These are phyloP conservation scores for Geococcyx californianus DNA, from an alignment of 2,113 vertebrate genomes.

Conservation along the genomic window DNA sequence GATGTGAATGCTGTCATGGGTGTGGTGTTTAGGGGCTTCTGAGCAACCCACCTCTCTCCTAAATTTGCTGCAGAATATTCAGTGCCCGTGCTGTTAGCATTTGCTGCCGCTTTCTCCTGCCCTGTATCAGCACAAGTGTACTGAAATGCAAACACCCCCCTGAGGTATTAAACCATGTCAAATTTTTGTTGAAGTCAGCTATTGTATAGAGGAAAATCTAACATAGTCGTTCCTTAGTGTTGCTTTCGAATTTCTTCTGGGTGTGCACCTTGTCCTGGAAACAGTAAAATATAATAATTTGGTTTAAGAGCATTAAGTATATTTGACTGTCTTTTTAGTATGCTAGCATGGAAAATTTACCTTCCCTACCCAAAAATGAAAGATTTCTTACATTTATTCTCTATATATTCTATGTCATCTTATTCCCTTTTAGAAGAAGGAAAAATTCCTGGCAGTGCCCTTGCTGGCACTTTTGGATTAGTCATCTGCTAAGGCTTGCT, in stretches of 20 bases:
- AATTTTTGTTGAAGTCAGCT: neutral
- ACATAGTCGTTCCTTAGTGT: neutral
- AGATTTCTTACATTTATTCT: neutral
- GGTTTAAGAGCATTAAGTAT: neutral
- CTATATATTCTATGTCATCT: neutral
- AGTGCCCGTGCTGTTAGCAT: neutral
- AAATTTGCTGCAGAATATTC: neutral
- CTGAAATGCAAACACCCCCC: neutral
- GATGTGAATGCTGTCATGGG: neutral
- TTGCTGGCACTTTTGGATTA: neutral
- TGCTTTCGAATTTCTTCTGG: neutral
- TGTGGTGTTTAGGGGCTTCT: neutral
- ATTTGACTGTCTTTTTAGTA: neutral
- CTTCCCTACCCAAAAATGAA: neutral
- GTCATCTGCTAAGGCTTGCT: neutral
- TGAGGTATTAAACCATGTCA: neutral
- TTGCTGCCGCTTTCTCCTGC: neutral
- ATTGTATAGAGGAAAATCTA: neutral
- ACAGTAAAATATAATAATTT: neutral
- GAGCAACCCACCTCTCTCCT: neutral
- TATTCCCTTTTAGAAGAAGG: neutral
- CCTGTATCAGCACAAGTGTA: fast-evolving
- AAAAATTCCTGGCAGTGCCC: neutral
- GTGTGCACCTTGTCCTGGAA: neutral
- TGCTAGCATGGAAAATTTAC: neutral